These are phyloP conservation scores for Thera britannica DNA, from an alignment of 2,888 invertebrate genomes.

Conservation along the genomic window DNA sequence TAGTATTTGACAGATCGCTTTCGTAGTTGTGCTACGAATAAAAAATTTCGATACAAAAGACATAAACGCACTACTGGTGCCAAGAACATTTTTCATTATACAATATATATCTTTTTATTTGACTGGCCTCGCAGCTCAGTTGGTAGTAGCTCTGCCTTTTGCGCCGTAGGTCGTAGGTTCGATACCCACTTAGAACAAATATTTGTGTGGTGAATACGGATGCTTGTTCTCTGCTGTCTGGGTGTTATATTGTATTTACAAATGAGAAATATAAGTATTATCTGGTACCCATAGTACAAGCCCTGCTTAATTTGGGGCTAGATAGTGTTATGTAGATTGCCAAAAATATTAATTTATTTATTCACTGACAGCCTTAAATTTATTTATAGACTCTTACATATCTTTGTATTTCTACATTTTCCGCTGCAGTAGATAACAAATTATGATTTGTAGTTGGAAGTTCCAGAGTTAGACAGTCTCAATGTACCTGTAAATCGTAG, in stretches of 20 bases:
- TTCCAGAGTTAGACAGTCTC: slow-evolving; percentile 3
- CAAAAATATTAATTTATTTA: not conserved
- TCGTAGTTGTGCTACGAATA: not conserved
- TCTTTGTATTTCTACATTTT: not conserved
- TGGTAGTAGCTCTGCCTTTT: too few relatives aligned
- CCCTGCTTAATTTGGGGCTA: too few relatives aligned
- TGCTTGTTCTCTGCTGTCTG: too few relatives aligned
- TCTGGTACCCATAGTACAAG: too few relatives aligned
- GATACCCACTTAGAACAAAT: too few relatives aligned
- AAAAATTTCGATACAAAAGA: slow-evolving; percentile 17
- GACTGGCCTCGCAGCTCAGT: too few relatives aligned
- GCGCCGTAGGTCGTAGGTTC: too few relatives aligned
- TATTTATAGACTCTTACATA: not conserved
- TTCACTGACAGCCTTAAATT: not conserved
- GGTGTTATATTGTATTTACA: too few relatives aligned
- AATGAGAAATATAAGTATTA: too few relatives aligned
- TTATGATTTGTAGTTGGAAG: not conserved
- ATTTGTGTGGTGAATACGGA: too few relatives aligned
- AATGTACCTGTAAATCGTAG: slow-evolving; percentile 22
- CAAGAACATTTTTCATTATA: slow-evolving; percentile 1
- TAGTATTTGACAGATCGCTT: not conserved
- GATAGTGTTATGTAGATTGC: too few relatives aligned
- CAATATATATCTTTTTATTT: not conserved
- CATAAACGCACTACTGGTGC: slow-evolving; percentile 23
- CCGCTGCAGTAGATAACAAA: not conserved